These are phyloP conservation scores for Microhierax caerulescens DNA, from an alignment of 2,797 vertebrate species.

Conservation along the genomic window DNA sequence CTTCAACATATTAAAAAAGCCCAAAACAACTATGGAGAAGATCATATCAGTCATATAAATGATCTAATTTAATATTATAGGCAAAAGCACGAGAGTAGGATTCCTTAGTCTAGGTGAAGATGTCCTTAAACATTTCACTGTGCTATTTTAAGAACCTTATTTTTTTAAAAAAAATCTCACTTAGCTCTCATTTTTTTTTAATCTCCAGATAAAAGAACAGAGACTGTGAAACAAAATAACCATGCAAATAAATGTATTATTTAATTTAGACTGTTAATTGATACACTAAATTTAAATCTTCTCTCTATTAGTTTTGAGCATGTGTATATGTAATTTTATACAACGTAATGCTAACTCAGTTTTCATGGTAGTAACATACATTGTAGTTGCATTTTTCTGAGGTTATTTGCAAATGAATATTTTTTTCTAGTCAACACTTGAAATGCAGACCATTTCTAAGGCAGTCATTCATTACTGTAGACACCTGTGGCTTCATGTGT, in stretches of 20 bases:
- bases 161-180: background rate
- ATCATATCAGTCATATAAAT: accelerated
- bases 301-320: background rate
- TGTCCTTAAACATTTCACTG: background rate
- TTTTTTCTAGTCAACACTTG: background rate
- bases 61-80: background rate
- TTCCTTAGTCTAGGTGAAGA: background rate
- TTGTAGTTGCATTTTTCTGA: background rate
- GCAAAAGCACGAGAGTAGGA: background rate
- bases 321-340: background rate
- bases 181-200: background rate
- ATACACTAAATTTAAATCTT: background rate
- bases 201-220: background rate
- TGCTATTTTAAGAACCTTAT: background rate
- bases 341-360: background rate
- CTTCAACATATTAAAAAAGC: background rate
- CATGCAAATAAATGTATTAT: background rate
- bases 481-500: background rate
- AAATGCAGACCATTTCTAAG: background rate
- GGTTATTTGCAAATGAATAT: background rate
- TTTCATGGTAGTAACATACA: background rate
- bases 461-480: background rate
- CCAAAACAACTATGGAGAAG: background rate
- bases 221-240: background rate
- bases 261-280: background rate